Base-by-base conservation (phyloP, 2,888 invertebrate genomes). In the Eupithecia inturbata region DNA sequence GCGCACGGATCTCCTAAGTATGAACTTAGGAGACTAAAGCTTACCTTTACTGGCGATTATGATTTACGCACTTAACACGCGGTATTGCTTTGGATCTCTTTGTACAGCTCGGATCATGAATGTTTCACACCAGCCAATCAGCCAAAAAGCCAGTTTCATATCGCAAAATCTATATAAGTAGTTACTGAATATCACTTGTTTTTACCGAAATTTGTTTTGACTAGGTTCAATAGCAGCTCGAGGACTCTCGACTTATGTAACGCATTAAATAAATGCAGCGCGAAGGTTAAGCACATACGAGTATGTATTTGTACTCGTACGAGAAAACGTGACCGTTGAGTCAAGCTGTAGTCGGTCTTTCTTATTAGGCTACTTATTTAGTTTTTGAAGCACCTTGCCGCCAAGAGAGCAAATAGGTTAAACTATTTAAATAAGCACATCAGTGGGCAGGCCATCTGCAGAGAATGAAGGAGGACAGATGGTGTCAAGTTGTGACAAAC, bases 211-310 rank as follows among this genome's bases (percentile, higher is more conserved):
- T 57, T 57, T 1, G 53, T 57, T 57, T 57, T 45, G 19, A 45
- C 19, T 45, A 6, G 19, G 19, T 45, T 16, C 45, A 45, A 4
- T 49, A 7, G 45, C 45, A 49, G 45, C 5, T 19, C 41, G 10
- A 31, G 19, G 39, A 31, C 41, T 28, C 33, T 60, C n/a, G 31
- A 49, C 22, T 63, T 57, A 36, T 57, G 22, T 39, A 67, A 41
- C 60, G 33, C 45, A 69, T 69, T 41, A 60, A n/a, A 22, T 31
- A 60, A 69, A 69, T 45, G 68, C 64, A 69, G 19, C 68, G 69
- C 22, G 72, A 69, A 66, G 66, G 72, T 73, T 31, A 10, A 10
- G 3, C 41, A 31, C 62, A 26, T 12, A 45, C 31, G 31, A 4
- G n/a, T 31, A 31, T 31, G 31, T 31, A 39, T 49, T 36, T 41